phyloP scores from a whole-genome alignment of 2,797 vertebrate genomes.

The Parauchenoglanis ngamensis region DNA sequence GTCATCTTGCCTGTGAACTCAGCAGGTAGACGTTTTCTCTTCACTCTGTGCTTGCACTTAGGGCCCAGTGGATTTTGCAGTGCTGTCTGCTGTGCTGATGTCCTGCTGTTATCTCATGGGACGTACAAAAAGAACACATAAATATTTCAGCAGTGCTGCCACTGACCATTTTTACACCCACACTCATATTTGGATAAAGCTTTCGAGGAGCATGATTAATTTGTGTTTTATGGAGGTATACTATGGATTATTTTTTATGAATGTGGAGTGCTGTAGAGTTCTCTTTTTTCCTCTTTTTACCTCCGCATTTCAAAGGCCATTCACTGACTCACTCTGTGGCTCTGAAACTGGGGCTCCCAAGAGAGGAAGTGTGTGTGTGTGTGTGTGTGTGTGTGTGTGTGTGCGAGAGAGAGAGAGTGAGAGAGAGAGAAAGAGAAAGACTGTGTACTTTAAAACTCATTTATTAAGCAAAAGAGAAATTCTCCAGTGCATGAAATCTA shows the following conservation, averaged over 20 bases:
- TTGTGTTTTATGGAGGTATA: neutral
- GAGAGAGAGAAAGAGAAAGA: neutral
- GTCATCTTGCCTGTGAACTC: conserved; percentile 8
- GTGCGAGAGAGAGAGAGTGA: neutral
- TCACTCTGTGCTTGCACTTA: neutral
- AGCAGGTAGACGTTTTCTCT: conserved; percentile 3
- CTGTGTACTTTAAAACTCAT: neutral
- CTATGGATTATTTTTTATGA: conserved; percentile 11
- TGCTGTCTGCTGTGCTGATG: conserved; percentile 23
- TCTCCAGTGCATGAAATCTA: neutral
- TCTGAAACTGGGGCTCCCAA: neutral
- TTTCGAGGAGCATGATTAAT: neutral
- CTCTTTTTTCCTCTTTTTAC: neutral
- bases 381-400: conserved; percentile 6
- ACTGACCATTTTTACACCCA: conserved; percentile 37
- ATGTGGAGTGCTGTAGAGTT: neutral
- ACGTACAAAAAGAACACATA: conserved; percentile 32
- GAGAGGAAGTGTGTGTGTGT: neutral
- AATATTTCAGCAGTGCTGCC: conserved; percentile 48
- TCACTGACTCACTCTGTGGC: neutral
- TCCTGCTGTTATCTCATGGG: conserved; percentile 38
- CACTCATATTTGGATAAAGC: neutral
- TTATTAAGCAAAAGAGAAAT: conserved; percentile 10
- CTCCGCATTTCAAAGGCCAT: neutral
- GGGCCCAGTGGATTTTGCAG: neutral